Conservation (phyloP, 2,888 invertebrate species). For the Noctua janthina region DNA sequence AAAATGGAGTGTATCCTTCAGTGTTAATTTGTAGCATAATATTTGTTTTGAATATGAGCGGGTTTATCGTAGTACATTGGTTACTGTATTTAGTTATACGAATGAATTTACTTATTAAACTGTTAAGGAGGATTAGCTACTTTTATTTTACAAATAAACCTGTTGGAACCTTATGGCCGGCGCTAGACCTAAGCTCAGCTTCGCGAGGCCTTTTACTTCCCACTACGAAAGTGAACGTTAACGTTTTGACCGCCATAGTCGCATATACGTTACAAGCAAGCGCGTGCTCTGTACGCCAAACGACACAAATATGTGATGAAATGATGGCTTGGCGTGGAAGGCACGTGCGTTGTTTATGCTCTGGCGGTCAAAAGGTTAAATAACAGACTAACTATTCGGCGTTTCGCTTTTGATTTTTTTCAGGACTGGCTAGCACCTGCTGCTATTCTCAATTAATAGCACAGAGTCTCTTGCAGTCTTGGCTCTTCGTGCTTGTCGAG, state of each 20-base stretch:
- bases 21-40: slow-evolving; percentile 55
- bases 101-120: slow-evolving; percentile 69
- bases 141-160: slow-evolving; percentile 7
- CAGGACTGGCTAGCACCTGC: no score
- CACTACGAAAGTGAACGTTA: background rate
- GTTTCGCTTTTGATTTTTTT: background rate
- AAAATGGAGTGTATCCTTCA: slow-evolving; percentile 11
- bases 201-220: background rate
- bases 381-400: no score
- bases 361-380: no score
- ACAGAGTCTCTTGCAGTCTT: background rate
- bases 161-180: background rate
- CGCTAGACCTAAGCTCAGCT: background rate
- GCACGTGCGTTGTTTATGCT: no score
- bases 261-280: no score
- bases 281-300: no score
- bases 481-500: background rate
- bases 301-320: no score
- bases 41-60: slow-evolving; percentile 53
- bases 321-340: no score
- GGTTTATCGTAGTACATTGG: slow-evolving; percentile 64
- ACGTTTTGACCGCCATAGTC: no score
- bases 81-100: slow-evolving; percentile 63
- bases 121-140: slow-evolving; percentile 49
- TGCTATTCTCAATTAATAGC: background rate